These are phyloP conservation scores for Petrosia ficiformis DNA, from an alignment of 37 sponge, comb jelly and placozoan genomes.

Conservation along the genomic window DNA sequence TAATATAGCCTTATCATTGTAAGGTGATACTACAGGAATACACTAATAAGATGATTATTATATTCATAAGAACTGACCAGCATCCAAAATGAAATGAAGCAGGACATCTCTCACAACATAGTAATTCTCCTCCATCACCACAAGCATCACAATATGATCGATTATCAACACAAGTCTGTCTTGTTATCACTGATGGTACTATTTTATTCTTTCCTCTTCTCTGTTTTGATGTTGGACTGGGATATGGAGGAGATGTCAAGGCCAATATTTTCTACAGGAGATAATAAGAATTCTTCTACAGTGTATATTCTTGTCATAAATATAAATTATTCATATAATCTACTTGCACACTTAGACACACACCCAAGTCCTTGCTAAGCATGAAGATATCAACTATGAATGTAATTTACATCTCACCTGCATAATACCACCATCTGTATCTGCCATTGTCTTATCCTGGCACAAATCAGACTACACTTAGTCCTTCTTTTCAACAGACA, in stretches of 20 bases:
- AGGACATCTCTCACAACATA: slow-evolving; percentile 93
- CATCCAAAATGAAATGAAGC: slow-evolving; percentile 87
- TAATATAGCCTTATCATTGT: too few relatives aligned
- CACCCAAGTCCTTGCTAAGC: too few relatives aligned
- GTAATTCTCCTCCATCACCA: slow-evolving; percentile 84
- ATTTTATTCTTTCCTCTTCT: slow-evolving; percentile 20
- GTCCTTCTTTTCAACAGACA: not conserved
- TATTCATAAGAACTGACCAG: slow-evolving; percentile 83
- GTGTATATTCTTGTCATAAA: not conserved
- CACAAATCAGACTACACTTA: not conserved
- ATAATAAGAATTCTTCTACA: slow-evolving; percentile 3
- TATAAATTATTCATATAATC: not conserved
- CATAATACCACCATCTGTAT: not conserved
- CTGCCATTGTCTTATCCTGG: not conserved
- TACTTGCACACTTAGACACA: too few relatives aligned
- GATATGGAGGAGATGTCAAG: slow-evolving; percentile 67
- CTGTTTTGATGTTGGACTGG: slow-evolving; percentile 22
- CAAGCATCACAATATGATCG: slow-evolving; percentile 85
- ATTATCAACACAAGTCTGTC: slow-evolving; percentile 56
- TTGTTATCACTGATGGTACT: not conserved
- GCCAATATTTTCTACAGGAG: slow-evolving; percentile 66
- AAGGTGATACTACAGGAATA: too few relatives aligned
- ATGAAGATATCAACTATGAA: not conserved
- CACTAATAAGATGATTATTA: slow-evolving; percentile 19
- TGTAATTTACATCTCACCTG: not conserved